A percentile compares a stretch with the other conserved stretches of the same genome.
These are phyloP conservation scores for Mormyrus hasselquistii DNA, from an alignment of 2,797 vertebrate genomes.

Conservation along the genomic window DNA sequence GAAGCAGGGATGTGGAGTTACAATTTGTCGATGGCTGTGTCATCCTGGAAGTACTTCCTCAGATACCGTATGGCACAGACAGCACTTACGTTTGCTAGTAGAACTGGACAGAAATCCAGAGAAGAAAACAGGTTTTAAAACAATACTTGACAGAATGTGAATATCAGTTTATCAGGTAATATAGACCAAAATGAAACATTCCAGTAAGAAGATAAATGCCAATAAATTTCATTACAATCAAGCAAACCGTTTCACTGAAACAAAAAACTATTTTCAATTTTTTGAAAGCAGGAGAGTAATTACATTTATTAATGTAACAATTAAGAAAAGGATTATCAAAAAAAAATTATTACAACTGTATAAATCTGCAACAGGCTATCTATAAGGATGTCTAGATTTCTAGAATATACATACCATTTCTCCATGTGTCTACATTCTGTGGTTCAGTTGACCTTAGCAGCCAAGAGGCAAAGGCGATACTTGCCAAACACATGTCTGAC, in stretches of 20 bases:
- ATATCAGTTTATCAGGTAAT: background rate
- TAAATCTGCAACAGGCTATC: background rate
- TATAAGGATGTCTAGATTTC: background rate
- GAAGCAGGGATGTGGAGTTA: constrained; percentile 19
- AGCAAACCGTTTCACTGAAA: background rate
- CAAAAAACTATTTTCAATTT: background rate
- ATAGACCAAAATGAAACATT: background rate
- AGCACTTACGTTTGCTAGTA: constrained; percentile 85
- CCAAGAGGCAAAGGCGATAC: constrained; percentile 94
- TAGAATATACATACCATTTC: constrained; percentile 69
- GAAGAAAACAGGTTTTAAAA: background rate
- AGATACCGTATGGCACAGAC: constrained; percentile 89
- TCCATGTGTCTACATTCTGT: constrained; percentile 84
- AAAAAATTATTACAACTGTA: background rate
- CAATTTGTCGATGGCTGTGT: constrained; percentile 32
- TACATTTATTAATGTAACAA: background rate
- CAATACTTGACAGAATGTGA: background rate
- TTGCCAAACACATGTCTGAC: constrained; percentile 88
- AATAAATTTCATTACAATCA: background rate
- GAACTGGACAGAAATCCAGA: constrained; percentile 60
- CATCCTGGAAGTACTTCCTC: constrained; percentile 64
- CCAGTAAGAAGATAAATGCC: background rate
- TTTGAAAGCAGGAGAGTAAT: background rate
- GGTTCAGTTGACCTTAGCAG: constrained; percentile 83
- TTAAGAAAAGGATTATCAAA: background rate